Evolutionary conservation across 1,140 invertebrate species (phyloP), one percentile per base, ranked within the genome.

Genomic region (Reticulitermes speratus): DNA sequence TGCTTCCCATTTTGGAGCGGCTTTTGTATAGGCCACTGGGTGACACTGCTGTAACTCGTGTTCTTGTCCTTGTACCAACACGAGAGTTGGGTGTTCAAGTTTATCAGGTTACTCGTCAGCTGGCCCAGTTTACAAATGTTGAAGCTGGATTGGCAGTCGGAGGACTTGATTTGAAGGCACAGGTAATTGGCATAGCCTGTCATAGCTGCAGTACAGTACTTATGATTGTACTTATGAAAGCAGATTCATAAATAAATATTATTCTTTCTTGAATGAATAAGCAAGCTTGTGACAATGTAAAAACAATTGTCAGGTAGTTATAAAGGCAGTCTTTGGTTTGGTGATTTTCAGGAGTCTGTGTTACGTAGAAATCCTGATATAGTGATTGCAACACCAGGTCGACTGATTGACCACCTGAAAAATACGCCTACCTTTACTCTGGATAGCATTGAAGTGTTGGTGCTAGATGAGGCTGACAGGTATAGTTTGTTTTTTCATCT

Each of bases 301-400:
- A 38, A 38, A 38, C 38, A 38, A 38, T 38, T 38, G 38, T 5
- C 38, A 38, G 5, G 38, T 38, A 38, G 38, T 38, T 38, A 38
- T 38, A 38, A 55, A 21, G 14, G 1, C 3, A 21, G 19, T 55
- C 38, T 55, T 55, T 55, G 19, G 45, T 44, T 21, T 83, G 19
- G 21, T 44, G 38, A 44, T 45, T 82, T 44, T 12, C 90, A 96
- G 93, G 98, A 99, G 93, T 94, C 94, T 87, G 94, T 97, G 44
- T 91, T 99, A 44, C 93, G 98, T 75, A 95, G 96, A 88, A 97
- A 96, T 90, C 98, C 98, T 1, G 99, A 99, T 91, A 95, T 99
- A 88, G 97, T 99, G 3, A 99, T 99, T 90, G 99, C 98, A 23
- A 99, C 99, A 0, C 99, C 99, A 0, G 99, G 99, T 87, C 94